Conservation (phyloP, 2,888 invertebrate species). For the Callyntrura sp. region DNA sequence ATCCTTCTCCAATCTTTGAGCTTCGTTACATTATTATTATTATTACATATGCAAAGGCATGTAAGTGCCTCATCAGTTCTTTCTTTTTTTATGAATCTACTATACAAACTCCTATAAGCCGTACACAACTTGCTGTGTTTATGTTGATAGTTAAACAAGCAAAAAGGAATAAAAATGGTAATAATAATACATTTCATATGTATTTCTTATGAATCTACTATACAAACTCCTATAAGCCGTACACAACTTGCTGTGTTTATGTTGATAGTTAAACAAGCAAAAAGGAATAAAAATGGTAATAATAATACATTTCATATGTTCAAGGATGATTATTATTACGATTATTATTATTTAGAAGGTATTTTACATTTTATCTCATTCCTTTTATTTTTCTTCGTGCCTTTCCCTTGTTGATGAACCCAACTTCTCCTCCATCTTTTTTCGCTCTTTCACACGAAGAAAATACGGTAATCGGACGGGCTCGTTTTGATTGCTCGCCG, state of each 20-base stretch:
- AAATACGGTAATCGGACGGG: not conserved
- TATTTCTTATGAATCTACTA: not conserved
- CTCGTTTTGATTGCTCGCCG: slow-evolving; percentile 3
- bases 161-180: slow-evolving; percentile 1
- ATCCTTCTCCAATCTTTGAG: slow-evolving; percentile 42
- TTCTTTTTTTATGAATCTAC: not conserved
- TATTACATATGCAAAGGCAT: slow-evolving; percentile 14
- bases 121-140: slow-evolving; percentile 1
- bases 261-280: not conserved
- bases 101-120: not conserved
- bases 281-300: slow-evolving; percentile 5
- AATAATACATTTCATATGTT: slow-evolving; percentile 1
- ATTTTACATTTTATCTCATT: slow-evolving; percentile 62
- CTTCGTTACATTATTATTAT: not conserved
- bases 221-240: slow-evolving; percentile 12
- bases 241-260: slow-evolving; percentile 8
- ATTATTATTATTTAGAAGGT: slow-evolving; percentile 63
- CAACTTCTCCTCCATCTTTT: not conserved
- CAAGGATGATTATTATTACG: slow-evolving; percentile 51
- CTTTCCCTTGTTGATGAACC: not conserved
- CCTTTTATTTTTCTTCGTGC: not conserved
- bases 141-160: not conserved
- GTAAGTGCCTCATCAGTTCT: slow-evolving; percentile 4
- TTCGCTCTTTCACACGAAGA: slow-evolving; percentile 5
- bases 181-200: slow-evolving; percentile 35